These are phyloP conservation scores for Drosophila aff. DNA, from an alignment of 1,140 invertebrate genomes.

Conservation along the genomic window DNA sequence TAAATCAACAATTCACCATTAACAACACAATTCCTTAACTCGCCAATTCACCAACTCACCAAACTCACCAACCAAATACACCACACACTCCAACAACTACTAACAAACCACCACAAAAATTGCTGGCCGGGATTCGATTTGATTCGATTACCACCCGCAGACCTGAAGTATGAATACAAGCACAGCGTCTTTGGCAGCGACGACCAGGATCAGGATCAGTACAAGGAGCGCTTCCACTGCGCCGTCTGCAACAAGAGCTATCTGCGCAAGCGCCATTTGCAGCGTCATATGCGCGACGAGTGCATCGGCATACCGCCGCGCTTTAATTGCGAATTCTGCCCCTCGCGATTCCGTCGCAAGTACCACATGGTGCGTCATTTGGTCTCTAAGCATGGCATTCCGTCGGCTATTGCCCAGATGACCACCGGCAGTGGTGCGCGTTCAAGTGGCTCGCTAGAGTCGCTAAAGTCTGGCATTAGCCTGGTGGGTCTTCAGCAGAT, in stretches of 20 bases:
- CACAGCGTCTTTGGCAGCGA: conserved; percentile 67
- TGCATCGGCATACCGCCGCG: conserved; percentile 89
- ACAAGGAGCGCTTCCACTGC: conserved; percentile 86
- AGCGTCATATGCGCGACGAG: conserved; percentile 89
- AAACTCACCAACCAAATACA: conserved; percentile 15
- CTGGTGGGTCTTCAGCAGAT: conserved; percentile 6
- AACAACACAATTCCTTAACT: conserved; percentile 2
- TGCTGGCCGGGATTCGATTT: conserved; percentile 29
- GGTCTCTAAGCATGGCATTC: conserved; percentile 85
- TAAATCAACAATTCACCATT: conserved; percentile 6
- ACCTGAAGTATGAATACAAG: conserved; percentile 61
- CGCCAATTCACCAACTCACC: conserved; percentile 5
- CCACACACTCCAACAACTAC: conserved; percentile 32
- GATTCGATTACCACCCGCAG: conserved; percentile 33
- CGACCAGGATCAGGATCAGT: conserved; percentile 32
- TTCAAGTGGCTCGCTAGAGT: conserved; percentile 27
- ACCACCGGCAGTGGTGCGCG: conserved; percentile 72
- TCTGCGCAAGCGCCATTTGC: conserved; percentile 88
- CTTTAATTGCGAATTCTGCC: conserved; percentile 89
- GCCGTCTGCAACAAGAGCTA: conserved; percentile 88
- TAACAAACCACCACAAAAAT: conserved; percentile 8
- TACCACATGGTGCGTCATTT: conserved; percentile 88
- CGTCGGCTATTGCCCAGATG: conserved; percentile 74
- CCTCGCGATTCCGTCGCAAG: conserved; percentile 87
- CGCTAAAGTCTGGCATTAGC: conserved; percentile 15